Conservation (phyloP, 2,797 vertebrate species). For the Peromyscus nudipes region DNA sequence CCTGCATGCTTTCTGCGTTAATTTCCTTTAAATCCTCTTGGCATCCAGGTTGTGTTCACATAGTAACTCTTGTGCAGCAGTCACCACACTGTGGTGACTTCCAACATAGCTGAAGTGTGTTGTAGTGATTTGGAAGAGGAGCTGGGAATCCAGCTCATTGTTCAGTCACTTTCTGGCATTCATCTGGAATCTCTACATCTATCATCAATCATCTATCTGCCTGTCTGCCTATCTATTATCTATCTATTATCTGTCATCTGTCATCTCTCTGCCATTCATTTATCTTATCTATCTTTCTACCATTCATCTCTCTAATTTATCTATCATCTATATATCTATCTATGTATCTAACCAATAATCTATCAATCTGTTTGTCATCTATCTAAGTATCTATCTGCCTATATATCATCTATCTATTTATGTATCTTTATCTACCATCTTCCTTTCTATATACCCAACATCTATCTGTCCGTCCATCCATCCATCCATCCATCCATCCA, state of each 20-base stretch:
- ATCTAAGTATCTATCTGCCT: not conserved
- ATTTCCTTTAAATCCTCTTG: conserved; percentile 88
- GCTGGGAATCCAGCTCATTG: conserved; percentile 48
- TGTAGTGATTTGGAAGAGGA: conserved; percentile 51
- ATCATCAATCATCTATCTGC: not conserved
- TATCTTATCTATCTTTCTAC: not conserved
- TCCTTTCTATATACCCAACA: not conserved
- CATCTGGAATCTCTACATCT: not conserved
- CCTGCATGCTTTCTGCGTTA: conserved; percentile 87
- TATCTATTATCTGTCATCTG: too few species aligned
- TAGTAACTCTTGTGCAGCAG: conserved; percentile 87
- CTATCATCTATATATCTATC: not conserved
- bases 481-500: not conserved
- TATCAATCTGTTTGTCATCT: not conserved
- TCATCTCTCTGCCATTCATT: not conserved
- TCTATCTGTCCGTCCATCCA: not conserved
- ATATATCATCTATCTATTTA: not conserved
- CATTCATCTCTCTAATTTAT: not conserved
- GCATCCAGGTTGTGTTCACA: conserved; percentile 87
- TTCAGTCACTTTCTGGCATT: conserved; percentile 73
- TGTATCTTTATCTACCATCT: too few species aligned
- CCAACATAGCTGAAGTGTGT: conserved; percentile 64
- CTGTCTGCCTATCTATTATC: not conserved
- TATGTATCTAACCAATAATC: not conserved
- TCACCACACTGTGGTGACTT: conserved; percentile 87